Base-by-base conservation (phyloP, 2,888 invertebrate species). In the Branchellion lobata region DNA sequence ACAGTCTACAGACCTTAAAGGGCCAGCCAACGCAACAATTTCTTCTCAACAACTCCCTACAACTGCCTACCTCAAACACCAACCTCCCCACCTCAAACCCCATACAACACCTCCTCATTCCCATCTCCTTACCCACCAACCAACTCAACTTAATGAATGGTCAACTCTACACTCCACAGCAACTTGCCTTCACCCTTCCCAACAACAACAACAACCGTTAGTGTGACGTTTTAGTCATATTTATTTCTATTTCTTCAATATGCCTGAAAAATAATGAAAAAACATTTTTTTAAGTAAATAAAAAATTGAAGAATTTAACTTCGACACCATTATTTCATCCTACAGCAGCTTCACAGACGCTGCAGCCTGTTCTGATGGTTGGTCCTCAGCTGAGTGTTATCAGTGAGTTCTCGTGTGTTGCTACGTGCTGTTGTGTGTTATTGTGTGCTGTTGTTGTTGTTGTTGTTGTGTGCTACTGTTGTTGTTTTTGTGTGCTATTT, bases 91-190 rank as follows among this genome's bases (percentile, higher is more conserved):
- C 75, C 8, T 82, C 84, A 5, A 80, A 85, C n/a, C 84, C 85
- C n/a, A 84, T 87, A 33, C 87, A 86, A 81, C 96, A 96, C 87
- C 91, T 96, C 80, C 91, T 96, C 85, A 96, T 96, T 89, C 96
- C 96, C 76, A 94, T 96, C 33, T 88, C 88, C 65, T 86, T 89
- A 84, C 88, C 88, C 31, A 77, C 57, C 71, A 84, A 86, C 5
- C 86, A 86, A 31, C 86, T 86, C 69, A 86, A 86, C 82, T 85
- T 85, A 79, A 88, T 88, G 84, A 86, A 87, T 57, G 61, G 61
- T 36, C 87, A 88, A 84, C 88, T 94, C 85, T 93, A 93, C 31
- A 31, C 75, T 11, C 65, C 61, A 1, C 77, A 77, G 24, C 77
- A 53, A 29, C 31, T 77, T 5, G 36, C 77, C 14, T 65, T 77